A percentile compares a stretch with the other conserved stretches of the same genome.
Conservation (phyloP, 2,888 invertebrate genomes). For the Mesorhabditis spiculigera region DNA sequence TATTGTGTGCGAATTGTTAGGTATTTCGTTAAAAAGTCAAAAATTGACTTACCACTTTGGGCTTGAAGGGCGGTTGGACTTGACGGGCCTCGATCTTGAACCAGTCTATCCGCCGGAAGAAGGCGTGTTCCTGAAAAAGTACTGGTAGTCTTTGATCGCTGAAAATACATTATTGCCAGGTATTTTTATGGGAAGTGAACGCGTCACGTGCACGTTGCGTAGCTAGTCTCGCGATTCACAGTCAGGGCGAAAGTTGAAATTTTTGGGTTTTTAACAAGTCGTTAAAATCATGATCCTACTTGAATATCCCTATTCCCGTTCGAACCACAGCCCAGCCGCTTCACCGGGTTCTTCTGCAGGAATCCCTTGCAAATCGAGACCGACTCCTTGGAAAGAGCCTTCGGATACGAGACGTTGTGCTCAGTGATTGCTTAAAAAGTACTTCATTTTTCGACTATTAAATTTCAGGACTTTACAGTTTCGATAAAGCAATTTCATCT, state of each 20-base stretch:
- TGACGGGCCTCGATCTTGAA: slow-evolving; percentile 90
- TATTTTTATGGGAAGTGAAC: neutral
- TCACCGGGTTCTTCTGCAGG: slow-evolving; percentile 88
- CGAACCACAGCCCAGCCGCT: slow-evolving; percentile 81
- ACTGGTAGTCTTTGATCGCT: neutral
- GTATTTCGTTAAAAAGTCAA: neutral
- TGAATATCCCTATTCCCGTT: slow-evolving; percentile 67
- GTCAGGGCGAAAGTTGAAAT: neutral
- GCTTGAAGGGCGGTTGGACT: slow-evolving; percentile 98
- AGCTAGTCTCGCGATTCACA: no score
- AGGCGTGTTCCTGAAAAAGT: slow-evolving; percentile 77
- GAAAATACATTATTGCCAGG: neutral
- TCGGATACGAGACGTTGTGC: slow-evolving; percentile 96
- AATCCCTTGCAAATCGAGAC: slow-evolving; percentile 94
- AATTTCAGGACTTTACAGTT: neutral
- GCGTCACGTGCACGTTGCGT: no score
- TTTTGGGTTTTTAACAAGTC: neutral
- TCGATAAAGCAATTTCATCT: slow-evolving; percentile 4
- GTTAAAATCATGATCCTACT: slow-evolving; percentile 18
- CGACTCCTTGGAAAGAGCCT: slow-evolving; percentile 80
- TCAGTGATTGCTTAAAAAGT: slow-evolving; percentile 84
- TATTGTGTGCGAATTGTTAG: neutral
- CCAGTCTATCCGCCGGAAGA: slow-evolving; percentile 91
- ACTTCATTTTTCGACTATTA: neutral
- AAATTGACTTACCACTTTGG: slow-evolving; percentile 83